These are phyloP conservation scores for Tanytarsus gracilentus DNA, from an alignment of 2,888 invertebrate species.

Conservation along the genomic window DNA sequence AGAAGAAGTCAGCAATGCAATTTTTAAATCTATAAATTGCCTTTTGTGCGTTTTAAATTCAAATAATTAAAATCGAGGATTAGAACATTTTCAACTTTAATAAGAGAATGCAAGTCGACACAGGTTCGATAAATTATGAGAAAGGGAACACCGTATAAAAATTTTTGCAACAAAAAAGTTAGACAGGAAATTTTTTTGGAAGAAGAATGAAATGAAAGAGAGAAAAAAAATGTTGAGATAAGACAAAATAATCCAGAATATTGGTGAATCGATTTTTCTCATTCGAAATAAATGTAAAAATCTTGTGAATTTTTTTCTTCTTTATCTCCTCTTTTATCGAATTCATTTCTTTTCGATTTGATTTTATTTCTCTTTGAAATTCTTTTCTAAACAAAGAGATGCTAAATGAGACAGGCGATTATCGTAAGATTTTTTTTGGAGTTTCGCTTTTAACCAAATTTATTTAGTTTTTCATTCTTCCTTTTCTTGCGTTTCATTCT, in stretches of 20 bases:
- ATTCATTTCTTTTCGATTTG: slow-evolving; percentile 2
- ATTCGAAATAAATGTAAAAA: slow-evolving; percentile 8
- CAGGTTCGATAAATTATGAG: no score
- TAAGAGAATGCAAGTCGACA: no score
- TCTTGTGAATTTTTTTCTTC: slow-evolving; percentile 13
- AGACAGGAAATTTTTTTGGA: no score
- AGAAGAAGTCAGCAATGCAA: no score
- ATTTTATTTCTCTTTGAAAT: background rate
- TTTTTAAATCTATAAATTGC: no score
- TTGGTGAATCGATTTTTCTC: slow-evolving; percentile 4
- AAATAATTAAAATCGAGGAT: no score
- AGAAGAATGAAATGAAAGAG: background rate
- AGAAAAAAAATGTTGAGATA: background rate
- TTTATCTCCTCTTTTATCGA: slow-evolving; percentile 9
- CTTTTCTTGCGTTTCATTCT: slow-evolving; percentile 1
- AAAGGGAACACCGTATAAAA: no score
- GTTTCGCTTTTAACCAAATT: slow-evolving; percentile 1
- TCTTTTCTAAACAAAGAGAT: slow-evolving; percentile 22
- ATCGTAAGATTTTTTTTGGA: slow-evolving; percentile 10
- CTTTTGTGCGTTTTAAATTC: no score
- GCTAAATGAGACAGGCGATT: slow-evolving; percentile 24
- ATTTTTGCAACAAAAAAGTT: no score
- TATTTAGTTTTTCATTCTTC: background rate
- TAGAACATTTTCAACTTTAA: no score
- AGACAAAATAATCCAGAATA: slow-evolving; percentile 5